These are phyloP conservation scores for Hirundichthys speculiger DNA, from an alignment of 2,113 vertebrate genomes.

Conservation along the genomic window DNA sequence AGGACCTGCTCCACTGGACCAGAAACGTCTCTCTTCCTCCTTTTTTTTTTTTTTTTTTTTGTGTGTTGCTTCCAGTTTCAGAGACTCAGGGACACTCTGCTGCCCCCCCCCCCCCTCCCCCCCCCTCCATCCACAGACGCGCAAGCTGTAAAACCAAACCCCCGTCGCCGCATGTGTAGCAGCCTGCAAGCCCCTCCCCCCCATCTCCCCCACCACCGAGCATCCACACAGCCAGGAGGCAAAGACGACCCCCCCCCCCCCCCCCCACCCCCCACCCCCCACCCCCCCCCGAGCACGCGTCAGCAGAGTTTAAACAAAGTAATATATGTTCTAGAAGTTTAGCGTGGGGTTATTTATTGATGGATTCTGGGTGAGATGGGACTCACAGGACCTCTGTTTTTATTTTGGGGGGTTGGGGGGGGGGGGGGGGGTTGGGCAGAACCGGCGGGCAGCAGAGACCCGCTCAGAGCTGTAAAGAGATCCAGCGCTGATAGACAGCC, in stretches of 20 bases:
- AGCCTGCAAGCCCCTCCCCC: constrained; percentile 12
- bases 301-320: constrained; percentile 29
- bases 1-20: constrained; percentile 41
- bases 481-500: too few relatives aligned
- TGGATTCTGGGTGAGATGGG: constrained; percentile 13
- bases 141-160: constrained; percentile 6
- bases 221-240: constrained; percentile 60
- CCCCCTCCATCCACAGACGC: neutral
- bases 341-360: constrained; percentile 58
- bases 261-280: too few relatives aligned
- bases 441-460: constrained; percentile 24
- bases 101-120: neutral
- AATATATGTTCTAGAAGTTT: constrained; percentile 44
- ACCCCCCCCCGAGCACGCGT: constrained; percentile 12
- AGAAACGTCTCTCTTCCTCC: constrained; percentile 21
- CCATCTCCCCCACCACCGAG: neutral
- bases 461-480: too few relatives aligned
- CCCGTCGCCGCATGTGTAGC: constrained; percentile 49
- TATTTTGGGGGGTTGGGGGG: too few relatives aligned
- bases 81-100: constrained; percentile 70
- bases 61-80: constrained; percentile 28
- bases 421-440: constrained; percentile 8
- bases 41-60: neutral
- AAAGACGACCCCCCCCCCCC: too few relatives aligned
- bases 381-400: too few relatives aligned